Base-by-base conservation (phyloP, 2,888 invertebrate species). In the Villa cingulata region DNA sequence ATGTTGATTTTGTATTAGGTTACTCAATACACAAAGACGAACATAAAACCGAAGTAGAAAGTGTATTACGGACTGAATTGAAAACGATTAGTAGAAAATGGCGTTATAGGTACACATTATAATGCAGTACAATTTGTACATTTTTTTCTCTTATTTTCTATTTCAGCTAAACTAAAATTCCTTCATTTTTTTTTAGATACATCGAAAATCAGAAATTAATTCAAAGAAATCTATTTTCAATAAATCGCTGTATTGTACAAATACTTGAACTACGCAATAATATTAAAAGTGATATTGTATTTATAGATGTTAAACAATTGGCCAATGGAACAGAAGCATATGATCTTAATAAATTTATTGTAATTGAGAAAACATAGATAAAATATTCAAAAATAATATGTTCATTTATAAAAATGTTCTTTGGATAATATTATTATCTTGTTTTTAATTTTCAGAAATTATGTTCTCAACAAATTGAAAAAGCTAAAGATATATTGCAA, bases 1-100 rank as follows among this genome's bases (percentile, higher is more conserved):
- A 88, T 45, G 86, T 95, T 1, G 92, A 94, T 70, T 95, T 90
- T 64, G 89, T 91, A 1, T 72, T 95, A 5, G 81, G 83, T 59
- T 86, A 90, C 68, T 83, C 86, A 0, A 71, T 73, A 34, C 52
- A 56, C 32, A 57, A 56, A 40, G 51, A 58, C 2, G 45, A 40
- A 9, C 4, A 23, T 23, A 46, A 50, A 10, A 55, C 69, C 6
- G 70, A 72, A 53, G 71, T 71, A 48, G 70, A 72, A 23, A 74
- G 76, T 1, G 71, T 71, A 41, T 62, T 76, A 53, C 72, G 81
- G 59, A 63, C 67, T 57, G 78, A 84, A 63, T 51, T 81, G 54
- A 68, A 77, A 50, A 66, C 69, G 52, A 74, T 78, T 54, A 80
- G 81, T 52, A 78, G 81, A 54, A 77, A 77, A 14, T 86, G 83